These are phyloP conservation scores for Piprites chloris DNA, from an alignment of 2,113 vertebrate species.

Conservation along the genomic window DNA sequence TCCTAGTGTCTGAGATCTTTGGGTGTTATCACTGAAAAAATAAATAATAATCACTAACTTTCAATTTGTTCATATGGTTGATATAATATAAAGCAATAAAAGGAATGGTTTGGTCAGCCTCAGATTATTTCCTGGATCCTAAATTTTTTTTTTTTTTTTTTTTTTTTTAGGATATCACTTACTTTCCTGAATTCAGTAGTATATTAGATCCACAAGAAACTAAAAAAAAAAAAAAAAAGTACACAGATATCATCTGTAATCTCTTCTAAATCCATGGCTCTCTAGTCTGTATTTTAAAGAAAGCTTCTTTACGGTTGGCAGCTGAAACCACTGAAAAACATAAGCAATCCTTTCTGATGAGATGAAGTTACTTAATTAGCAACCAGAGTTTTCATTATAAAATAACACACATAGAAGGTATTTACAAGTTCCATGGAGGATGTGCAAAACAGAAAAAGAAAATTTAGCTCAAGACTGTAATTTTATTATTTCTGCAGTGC, in stretches of 20 bases:
- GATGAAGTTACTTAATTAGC: background rate
- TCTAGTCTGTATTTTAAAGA: background rate
- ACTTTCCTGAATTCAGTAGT: background rate
- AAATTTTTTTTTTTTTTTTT: background rate
- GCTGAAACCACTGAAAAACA: background rate
- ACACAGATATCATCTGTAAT: background rate
- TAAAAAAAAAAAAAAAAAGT: background rate
- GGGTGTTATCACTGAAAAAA: background rate
- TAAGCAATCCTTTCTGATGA: background rate
- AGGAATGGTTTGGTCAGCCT: background rate
- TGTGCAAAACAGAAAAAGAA: background rate
- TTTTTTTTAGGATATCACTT: background rate
- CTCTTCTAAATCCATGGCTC: background rate
- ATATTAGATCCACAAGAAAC: background rate
- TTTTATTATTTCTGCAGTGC: background rate
- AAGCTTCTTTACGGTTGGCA: background rate
- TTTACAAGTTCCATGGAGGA: background rate
- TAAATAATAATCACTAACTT: conserved; percentile 14
- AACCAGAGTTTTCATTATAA: background rate
- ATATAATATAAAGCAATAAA: background rate
- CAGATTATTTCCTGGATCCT: background rate
- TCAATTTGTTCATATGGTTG: background rate
- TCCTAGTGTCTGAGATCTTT: background rate
- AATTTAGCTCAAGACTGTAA: background rate
- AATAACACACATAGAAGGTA: background rate